Conservation (phyloP, 23 tunicate species). For the Diplosoma virens region DNA sequence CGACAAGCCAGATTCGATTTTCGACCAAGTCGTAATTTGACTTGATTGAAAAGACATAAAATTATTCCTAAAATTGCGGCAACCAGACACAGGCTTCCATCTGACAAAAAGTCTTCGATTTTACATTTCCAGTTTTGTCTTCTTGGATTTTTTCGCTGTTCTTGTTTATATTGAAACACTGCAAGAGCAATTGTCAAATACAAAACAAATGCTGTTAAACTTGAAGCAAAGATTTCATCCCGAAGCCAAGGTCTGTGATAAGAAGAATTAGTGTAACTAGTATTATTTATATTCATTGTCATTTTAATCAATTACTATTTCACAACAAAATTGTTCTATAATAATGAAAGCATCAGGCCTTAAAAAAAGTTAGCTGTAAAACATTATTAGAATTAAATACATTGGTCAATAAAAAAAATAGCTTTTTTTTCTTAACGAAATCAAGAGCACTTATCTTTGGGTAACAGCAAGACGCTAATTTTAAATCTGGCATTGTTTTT, state of each 20-base stretch:
- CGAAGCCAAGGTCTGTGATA: constrained; percentile 37
- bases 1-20: constrained; percentile 41
- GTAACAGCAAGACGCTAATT: too few species aligned
- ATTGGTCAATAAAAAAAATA: too few species aligned
- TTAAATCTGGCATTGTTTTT: too few species aligned
- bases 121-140: not conserved
- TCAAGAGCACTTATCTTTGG: too few species aligned
- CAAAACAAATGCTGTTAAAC: constrained; percentile 12
- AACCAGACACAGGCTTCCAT: constrained; percentile 44
- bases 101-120: constrained; percentile 24
- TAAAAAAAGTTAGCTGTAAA: too few species aligned
- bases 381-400: too few species aligned
- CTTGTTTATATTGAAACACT: constrained; percentile 25
- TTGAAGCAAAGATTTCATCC: constrained; percentile 43
- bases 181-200: constrained; percentile 25
- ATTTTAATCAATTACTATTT: too few species aligned
- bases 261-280: not conserved
- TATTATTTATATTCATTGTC: too few species aligned
- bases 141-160: not conserved
- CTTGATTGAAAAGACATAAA: constrained; percentile 40
- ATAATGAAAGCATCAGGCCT: too few species aligned
- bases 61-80: constrained; percentile 23
- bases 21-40: constrained; percentile 32
- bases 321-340: too few species aligned
- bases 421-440: too few species aligned